phyloP scores from a whole-genome alignment of 2,888 invertebrate species.

The Epirrita christyi region DNA sequence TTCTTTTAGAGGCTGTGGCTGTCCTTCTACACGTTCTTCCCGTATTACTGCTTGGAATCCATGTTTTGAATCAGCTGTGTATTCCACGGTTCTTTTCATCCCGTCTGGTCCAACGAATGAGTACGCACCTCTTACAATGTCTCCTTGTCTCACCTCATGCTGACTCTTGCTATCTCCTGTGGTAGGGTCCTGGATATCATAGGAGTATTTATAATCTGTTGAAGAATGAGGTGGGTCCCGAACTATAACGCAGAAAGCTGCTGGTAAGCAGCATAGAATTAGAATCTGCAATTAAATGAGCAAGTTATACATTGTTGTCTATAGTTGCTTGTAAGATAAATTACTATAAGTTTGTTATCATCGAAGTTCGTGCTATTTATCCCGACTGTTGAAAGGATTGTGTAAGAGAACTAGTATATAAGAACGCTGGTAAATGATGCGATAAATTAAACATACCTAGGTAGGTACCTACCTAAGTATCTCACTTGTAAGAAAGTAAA shows the following conservation, averaged over 20 bases:
- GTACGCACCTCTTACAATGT: conserved; percentile 71
- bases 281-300: conserved; percentile 32
- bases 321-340: conserved; percentile 2
- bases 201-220: conserved; percentile 75
- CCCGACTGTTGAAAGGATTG: background rate
- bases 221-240: conserved; percentile 66
- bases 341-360: background rate
- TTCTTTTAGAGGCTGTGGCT: conserved; percentile 23
- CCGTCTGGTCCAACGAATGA: conserved; percentile 77
- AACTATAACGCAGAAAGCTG: conserved; percentile 64
- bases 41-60: conserved; percentile 83
- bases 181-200: conserved; percentile 80
- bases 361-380: conserved; percentile 2
- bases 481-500: too few species aligned
- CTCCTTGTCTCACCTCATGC: conserved; percentile 70
- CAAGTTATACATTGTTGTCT: conserved; percentile 8
- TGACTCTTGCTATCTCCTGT: conserved; percentile 77
- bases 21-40: conserved; percentile 61
- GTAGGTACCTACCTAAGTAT: too few species aligned
- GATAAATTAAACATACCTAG: too few species aligned
- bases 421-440: too few species aligned
- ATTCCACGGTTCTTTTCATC: conserved; percentile 72
- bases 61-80: conserved; percentile 76
- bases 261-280: conserved; percentile 48
- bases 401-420: background rate